Conservation (phyloP, 2,113 vertebrate species). For the Urocynchramus pylzowi region DNA sequence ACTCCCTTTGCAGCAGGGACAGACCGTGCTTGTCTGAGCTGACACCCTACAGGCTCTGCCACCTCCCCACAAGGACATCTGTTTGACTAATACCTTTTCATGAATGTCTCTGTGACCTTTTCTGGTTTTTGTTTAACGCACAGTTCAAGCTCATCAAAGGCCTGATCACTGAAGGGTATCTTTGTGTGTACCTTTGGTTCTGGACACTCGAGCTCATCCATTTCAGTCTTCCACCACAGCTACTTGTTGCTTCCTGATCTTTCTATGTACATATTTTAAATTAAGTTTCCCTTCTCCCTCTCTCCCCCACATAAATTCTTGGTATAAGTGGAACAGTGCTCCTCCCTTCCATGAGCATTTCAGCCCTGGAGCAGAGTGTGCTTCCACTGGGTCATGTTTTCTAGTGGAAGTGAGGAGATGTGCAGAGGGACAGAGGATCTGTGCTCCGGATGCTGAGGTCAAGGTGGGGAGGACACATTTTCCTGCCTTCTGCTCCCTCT, state of each 20-base stretch:
- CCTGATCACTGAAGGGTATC: neutral
- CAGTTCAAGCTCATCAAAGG: neutral
- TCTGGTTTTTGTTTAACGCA: neutral
- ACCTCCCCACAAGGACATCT: neutral
- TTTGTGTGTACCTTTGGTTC: neutral
- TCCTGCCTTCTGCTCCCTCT: neutral
- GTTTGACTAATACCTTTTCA: neutral
- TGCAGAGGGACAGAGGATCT: neutral
- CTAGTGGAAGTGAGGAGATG: neutral
- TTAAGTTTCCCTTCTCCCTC: neutral
- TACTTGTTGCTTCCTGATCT: neutral
- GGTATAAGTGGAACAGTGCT: neutral
- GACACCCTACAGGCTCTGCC: neutral
- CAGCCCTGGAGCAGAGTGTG: neutral
- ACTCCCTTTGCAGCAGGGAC: neutral
- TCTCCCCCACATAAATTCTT: neutral
- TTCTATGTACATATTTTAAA: neutral
- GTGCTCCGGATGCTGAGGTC: fast-evolving
- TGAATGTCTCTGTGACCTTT: neutral
- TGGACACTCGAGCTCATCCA: fast-evolving
- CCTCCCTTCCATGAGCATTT: neutral
- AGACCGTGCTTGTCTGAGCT: neutral
- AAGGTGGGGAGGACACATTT: neutral
- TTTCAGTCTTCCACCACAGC: neutral
- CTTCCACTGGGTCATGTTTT: neutral